phyloP scores from a whole-genome alignment of 2,113 vertebrate genomes.

The Neogobius melanostomus region DNA sequence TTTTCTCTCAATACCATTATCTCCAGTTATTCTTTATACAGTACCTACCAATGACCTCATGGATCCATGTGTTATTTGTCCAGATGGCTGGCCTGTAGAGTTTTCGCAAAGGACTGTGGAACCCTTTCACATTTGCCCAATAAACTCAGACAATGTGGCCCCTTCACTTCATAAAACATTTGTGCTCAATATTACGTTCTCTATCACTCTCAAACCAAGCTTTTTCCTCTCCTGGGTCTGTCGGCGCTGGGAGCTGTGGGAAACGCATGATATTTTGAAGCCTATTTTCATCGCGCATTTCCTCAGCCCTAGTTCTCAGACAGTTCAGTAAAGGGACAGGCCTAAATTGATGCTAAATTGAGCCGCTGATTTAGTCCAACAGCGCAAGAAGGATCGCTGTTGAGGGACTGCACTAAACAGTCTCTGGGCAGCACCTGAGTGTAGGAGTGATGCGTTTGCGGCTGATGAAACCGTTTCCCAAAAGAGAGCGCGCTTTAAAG shows the following conservation, averaged over 20 bases:
- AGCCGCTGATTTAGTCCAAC: not conserved
- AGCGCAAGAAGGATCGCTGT: conserved; percentile 3
- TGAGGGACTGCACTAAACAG: not conserved
- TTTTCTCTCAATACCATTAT: no score
- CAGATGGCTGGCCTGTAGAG: not conserved
- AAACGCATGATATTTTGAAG: conserved; percentile 48
- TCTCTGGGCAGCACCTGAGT: not conserved
- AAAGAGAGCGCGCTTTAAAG: not conserved
- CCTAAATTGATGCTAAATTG: conserved; percentile 17
- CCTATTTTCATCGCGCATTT: conserved; percentile 46
- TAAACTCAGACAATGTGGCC: not conserved
- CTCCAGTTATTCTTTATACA: not conserved
- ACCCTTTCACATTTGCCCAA: not conserved
- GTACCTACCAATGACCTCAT: no score
- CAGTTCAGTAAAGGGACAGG: conserved; percentile 57
- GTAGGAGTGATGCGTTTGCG: conserved; percentile 1
- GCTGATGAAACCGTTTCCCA: conserved; percentile 1
- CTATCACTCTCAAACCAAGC: conserved; percentile 8
- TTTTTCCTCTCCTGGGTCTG: conserved; percentile 2
- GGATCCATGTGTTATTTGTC: no score
- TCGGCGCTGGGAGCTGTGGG: conserved; percentile 32
- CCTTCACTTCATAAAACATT: not conserved
- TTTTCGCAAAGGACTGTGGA: not conserved
- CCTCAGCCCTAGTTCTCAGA: conserved; percentile 49
- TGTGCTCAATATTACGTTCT: not conserved